A percentile compares a stretch with the other conserved stretches of the same genome.
These are phyloP conservation scores for Lonchura striata DNA, from an alignment of 2,113 vertebrate genomes.

Conservation along the genomic window DNA sequence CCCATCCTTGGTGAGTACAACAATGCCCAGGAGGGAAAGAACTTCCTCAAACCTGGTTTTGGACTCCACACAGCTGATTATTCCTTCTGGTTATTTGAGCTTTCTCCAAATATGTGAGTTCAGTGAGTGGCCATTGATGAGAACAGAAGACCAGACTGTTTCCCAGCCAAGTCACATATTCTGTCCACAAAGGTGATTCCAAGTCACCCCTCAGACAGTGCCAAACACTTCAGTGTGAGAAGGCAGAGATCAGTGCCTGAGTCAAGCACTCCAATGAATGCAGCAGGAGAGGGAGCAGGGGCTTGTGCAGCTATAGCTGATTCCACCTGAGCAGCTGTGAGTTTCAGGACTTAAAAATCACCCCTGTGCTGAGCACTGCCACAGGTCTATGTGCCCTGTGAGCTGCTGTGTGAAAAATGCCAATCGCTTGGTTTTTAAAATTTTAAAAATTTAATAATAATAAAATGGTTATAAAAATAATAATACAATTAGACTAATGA, in stretches of 20 bases:
- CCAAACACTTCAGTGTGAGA: neutral
- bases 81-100: neutral
- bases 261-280: neutral
- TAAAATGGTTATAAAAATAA: too few relatives aligned
- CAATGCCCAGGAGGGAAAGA: constrained; percentile 19
- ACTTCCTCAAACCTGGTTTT: neutral
- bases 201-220: neutral
- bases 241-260: neutral
- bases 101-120: neutral
- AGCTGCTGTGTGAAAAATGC: too few relatives aligned
- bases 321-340: neutral
- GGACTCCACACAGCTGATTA: neutral
- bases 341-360: neutral
- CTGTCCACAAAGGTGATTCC: neutral
- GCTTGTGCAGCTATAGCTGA: neutral
- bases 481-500: too few relatives aligned
- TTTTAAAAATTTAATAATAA: too few relatives aligned
- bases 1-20: neutral
- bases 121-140: neutral
- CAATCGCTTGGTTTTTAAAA: too few relatives aligned
- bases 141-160: neutral
- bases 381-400: accelerated
- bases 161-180: neutral
- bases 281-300: neutral
- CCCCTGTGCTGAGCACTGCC: neutral